A percentile compares a stretch with the other conserved stretches of the same genome.
Evolutionary conservation across 2,888 invertebrate species (phyloP).

Genomic region (Plemyria rubiginata): DNA sequence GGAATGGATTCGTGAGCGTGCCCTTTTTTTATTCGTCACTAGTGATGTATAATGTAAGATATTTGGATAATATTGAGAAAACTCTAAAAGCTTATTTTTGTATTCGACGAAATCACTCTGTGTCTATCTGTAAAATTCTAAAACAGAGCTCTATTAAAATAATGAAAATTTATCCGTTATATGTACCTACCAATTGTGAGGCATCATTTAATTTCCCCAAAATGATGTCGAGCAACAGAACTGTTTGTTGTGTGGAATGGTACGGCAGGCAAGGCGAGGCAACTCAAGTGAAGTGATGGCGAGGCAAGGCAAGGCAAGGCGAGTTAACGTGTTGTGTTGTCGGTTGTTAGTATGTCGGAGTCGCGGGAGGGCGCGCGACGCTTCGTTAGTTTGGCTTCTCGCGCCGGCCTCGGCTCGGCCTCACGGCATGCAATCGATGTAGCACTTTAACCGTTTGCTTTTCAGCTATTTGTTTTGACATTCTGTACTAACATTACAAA

Average conservation of each 20-base stretch:
- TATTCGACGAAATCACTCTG: constrained; percentile 76
- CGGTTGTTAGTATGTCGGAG: constrained; percentile 1
- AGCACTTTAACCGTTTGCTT: constrained; percentile 53
- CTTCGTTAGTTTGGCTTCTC: constrained; percentile 52
- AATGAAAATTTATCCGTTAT: constrained; percentile 52
- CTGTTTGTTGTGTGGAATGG: constrained; percentile 46
- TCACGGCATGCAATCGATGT: constrained; percentile 58
- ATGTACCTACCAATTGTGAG: constrained; percentile 68
- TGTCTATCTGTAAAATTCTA: constrained; percentile 78
- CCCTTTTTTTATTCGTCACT: constrained; percentile 74
- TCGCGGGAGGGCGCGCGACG: constrained; percentile 32
- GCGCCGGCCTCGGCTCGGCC: constrained; percentile 46
- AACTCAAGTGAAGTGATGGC: neutral
- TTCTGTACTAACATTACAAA: constrained; percentile 49
- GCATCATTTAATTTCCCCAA: constrained; percentile 79
- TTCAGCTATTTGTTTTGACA: constrained; percentile 51
- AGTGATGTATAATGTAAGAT: constrained; percentile 78
- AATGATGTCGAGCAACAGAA: constrained; percentile 72
- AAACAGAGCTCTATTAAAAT: constrained; percentile 66
- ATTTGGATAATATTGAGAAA: constrained; percentile 79
- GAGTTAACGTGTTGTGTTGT: neutral
- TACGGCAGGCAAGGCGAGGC: constrained; percentile 7
- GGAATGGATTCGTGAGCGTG: constrained; percentile 74
- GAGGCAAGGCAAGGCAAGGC: neutral
- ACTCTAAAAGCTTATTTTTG: constrained; percentile 84